These are phyloP conservation scores for Acyrthosiphon pisum DNA, from an alignment of 1,140 invertebrate species.

Conservation along the genomic window DNA sequence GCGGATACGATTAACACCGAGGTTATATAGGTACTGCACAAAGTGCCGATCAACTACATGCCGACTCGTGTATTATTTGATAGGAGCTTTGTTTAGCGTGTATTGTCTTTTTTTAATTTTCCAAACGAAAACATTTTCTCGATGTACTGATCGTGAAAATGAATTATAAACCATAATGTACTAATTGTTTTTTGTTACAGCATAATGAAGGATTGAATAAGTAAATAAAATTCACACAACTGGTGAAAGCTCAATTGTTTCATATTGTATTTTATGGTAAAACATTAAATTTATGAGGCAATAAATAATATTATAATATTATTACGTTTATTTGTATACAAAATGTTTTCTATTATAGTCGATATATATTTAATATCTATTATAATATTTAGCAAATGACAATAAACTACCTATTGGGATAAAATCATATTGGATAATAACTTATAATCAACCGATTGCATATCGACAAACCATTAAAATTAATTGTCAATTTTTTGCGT, in stretches of 20 bases:
- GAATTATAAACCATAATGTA: background rate
- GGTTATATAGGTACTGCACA: background rate
- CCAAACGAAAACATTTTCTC: background rate
- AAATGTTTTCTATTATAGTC: background rate
- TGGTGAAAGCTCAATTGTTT: background rate
- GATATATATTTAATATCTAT: background rate
- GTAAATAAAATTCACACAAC: background rate
- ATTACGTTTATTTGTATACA: background rate
- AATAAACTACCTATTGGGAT: background rate
- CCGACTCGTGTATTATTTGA: background rate
- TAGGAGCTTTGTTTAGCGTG: background rate
- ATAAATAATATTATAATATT: conserved; percentile 14
- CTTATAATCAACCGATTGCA: background rate
- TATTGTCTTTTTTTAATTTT: background rate
- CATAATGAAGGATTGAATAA: background rate
- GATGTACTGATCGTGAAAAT: background rate
- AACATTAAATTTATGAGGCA: background rate
- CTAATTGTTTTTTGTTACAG: background rate
- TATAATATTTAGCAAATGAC: background rate
- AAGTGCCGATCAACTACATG: background rate
- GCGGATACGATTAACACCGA: background rate
- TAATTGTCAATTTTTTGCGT: background rate
- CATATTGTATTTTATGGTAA: background rate
- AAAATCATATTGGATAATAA: background rate
- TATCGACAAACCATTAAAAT: background rate